These are phyloP conservation scores for Channa argus DNA, from an alignment of 2,113 vertebrate species.

Conservation along the genomic window DNA sequence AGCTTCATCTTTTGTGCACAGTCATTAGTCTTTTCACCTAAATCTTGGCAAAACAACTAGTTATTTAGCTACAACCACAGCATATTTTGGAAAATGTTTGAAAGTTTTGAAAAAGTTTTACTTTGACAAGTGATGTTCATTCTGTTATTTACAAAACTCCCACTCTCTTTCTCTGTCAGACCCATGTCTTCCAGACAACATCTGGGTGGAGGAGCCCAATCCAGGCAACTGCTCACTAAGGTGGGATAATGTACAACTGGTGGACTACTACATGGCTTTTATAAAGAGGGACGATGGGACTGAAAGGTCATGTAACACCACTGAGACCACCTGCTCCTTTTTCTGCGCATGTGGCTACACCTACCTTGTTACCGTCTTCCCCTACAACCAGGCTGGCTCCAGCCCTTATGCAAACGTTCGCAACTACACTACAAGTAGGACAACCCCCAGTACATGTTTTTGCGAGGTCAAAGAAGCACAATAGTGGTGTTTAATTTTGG, in stretches of 20 bases:
- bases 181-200: constrained; percentile 87
- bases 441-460: too few species aligned
- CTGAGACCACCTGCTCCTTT: constrained; percentile 84
- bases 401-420: constrained; percentile 85
- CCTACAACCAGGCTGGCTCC: constrained; percentile 89
- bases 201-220: constrained; percentile 82
- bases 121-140: background rate
- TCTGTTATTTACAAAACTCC: background rate
- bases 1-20: too few species aligned
- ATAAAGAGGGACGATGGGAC: constrained; percentile 92
- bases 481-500: too few species aligned
- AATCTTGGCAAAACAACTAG: background rate
- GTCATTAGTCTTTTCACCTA: background rate
- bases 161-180: constrained; percentile 75
- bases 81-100: constrained; percentile 8
- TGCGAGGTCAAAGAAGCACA: too few species aligned
- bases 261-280: constrained; percentile 88
- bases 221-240: constrained; percentile 85
- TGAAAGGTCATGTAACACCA: constrained; percentile 91
- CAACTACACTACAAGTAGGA: constrained; percentile 92
- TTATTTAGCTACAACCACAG: too few species aligned
- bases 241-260: constrained; percentile 82
- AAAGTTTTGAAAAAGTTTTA: background rate
- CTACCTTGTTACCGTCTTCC: constrained; percentile 90
- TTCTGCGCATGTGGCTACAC: constrained; percentile 90